Evolutionary conservation across 2,888 invertebrate genomes (phyloP).

Genomic region (Drosophila recens): DNA sequence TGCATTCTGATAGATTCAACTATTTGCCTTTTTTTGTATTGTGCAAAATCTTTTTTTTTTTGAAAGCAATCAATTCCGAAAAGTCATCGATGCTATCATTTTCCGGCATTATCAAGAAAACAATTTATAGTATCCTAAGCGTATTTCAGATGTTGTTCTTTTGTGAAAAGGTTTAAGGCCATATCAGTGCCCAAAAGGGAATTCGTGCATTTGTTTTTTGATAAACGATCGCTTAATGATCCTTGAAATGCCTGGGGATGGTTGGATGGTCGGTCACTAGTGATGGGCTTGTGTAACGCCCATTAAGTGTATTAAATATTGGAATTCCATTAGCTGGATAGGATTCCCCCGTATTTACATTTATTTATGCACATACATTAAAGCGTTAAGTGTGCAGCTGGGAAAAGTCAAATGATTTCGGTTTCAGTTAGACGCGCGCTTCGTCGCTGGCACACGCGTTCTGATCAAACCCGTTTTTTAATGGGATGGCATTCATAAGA

Average conservation of each 20-base stretch:
- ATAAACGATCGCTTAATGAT: constrained; percentile 64
- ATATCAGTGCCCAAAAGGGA: constrained; percentile 6
- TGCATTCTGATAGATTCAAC: constrained; percentile 7
- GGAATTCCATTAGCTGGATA: constrained; percentile 40
- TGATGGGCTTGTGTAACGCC: constrained; percentile 41
- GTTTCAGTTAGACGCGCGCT: constrained; percentile 70
- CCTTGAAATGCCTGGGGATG: constrained; percentile 51
- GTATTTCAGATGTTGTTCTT: neutral
- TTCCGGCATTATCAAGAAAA: neutral
- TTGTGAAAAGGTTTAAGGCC: neutral
- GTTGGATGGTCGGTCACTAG: constrained; percentile 5
- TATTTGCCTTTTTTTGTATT: neutral
- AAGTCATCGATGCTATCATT: constrained; percentile 8
- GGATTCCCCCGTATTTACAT: constrained; percentile 50
- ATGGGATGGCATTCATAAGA: constrained; percentile 68
- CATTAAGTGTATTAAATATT: constrained; percentile 40
- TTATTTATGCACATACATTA: constrained; percentile 58
- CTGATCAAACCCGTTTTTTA: constrained; percentile 73
- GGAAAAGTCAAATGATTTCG: constrained; percentile 73
- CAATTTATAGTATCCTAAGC: neutral
- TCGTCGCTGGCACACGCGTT: constrained; percentile 61
- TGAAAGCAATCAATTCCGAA: neutral
- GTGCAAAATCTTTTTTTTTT: neutral
- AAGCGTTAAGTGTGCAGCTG: constrained; percentile 42
- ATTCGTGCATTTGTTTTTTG: constrained; percentile 23